Evolutionary conservation across 2,888 invertebrate species (phyloP).

Genomic region (Dolomedes plantarius): DNA sequence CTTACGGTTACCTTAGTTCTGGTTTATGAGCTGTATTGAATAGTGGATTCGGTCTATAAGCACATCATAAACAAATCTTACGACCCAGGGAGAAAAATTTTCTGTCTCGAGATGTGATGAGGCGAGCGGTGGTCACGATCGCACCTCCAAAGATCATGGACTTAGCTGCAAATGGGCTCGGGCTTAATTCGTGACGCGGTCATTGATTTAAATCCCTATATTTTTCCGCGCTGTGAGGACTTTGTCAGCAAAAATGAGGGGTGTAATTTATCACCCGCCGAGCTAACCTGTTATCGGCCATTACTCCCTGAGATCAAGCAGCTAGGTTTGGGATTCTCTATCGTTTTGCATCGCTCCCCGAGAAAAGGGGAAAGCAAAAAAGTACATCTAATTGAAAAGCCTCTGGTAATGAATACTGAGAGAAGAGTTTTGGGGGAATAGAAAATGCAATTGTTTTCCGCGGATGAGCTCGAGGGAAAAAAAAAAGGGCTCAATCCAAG

Average conservation of each 20-base stretch:
- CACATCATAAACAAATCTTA: conserved; percentile 57
- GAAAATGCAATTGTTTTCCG: conserved; percentile 48
- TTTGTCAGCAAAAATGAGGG: conserved; percentile 52
- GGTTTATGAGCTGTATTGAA: conserved; percentile 51
- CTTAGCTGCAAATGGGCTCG: conserved; percentile 56
- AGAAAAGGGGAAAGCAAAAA: not conserved
- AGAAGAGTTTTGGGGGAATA: not conserved
- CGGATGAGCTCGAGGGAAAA: not conserved
- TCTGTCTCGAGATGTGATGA: not conserved
- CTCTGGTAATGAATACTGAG: conserved; percentile 54
- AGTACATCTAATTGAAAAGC: conserved; percentile 44
- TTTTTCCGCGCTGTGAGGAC: conserved; percentile 44
- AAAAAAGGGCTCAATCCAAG: conserved; percentile 25
- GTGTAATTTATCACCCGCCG: conserved; percentile 54
- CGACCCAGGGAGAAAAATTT: conserved; percentile 11
- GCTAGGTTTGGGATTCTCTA: conserved; percentile 18
- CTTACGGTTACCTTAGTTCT: conserved; percentile 22
- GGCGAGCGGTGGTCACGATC: conserved; percentile 53
- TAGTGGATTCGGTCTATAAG: conserved; percentile 17
- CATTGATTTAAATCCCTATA: conserved; percentile 47
- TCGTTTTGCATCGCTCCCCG: not conserved
- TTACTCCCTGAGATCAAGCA: conserved; percentile 41
- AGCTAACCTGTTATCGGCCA: conserved; percentile 64
- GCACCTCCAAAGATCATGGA: conserved; percentile 26
- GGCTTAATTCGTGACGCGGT: conserved; percentile 59